Evolutionary conservation across 1,140 invertebrate genomes (phyloP), one percentile per base, ranked within the genome.

Genomic region (Marisa cornuarietis): DNA sequence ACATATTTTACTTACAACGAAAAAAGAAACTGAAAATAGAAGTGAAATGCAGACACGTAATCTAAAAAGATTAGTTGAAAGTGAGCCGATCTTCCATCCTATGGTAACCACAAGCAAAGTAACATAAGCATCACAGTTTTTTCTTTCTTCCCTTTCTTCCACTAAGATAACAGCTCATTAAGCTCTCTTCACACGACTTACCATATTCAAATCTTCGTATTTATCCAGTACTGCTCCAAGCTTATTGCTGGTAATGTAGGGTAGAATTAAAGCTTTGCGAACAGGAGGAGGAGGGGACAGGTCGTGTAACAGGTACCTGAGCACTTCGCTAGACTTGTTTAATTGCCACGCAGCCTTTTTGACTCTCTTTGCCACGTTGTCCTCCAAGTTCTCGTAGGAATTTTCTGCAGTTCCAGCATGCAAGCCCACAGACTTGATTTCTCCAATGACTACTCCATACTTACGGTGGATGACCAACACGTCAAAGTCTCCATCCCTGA

Each of bases 361-460:
- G 18, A 76, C 62, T 31, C 62, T 58, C 31, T 76, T 76, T 10
- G 24, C n/a, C 22, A 76, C 26, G 7, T 65, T 61, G 65, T 26
- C 74, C 16, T 6, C 11, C 54, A 58, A 18, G 16, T 58, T 18
- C 54, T 58, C 4, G 54, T 58, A 18, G 1, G 54, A 58, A 0
- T 58, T 58, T n/a, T 66, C 62, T 22, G 16, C 24, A 1, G 63
- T 13, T 22, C n/a, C 6, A 22, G 62, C 65, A 14, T 76, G 26
- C 62, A 76, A 63, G 10, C 74, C 74, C 14, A 76, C 62, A n/a
- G 74, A 31, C 22, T 76, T 76, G 20, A 76, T 65, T 31, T 76
- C 74, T 22, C 74, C 74, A 24, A 76, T 42, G 4, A 76, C 58
- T 26, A 76, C 65, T 22, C 74, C 74, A 20, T 65, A 52, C 20